Base-by-base conservation (phyloP, 2,888 invertebrate genomes). In the Mythimna impura region DNA sequence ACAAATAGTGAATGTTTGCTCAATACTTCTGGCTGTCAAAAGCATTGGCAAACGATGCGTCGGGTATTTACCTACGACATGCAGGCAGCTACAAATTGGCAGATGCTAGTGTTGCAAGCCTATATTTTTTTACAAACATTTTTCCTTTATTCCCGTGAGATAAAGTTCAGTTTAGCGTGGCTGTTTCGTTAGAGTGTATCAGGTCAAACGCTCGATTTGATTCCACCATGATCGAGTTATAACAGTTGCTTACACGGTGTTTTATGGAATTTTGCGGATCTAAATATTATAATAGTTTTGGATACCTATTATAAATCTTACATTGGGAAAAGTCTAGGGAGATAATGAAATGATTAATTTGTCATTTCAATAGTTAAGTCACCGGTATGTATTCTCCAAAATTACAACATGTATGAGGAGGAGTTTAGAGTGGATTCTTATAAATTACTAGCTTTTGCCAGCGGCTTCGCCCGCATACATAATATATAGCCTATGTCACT, bases 11-110 rank as follows among this genome's bases (percentile, higher is more conserved):
- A 87, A 86, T 93, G 90, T 94, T 93, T 94, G 92, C 90, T 85
- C 90, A 87, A 89, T 89, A 91, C 88, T 91, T 89, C 89, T 88
- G 91, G 89, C 94, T 93, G 94, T 94, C 94, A 94, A 94, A 94
- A 94, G 94, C 92, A 91, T 92, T 87, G 91, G 93, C 88, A 93
- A 93, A 94, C 93, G 92, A 90, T 91, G 85, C 89, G 84, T 87
- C 86, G 82, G 91, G 89, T 94, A 92, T 94, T 94, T 94, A 93
- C 94, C 90, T 88, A 89, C 87, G 87, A 87, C 91, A 88, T 89
- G 87, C 89, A 91, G 88, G 86, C 87, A 87, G 89, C 88, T 92
- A 92, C 92, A 92, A 93, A 92, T 92, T 92, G 91, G 89, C 90
- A 89, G 89, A 90, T 89, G 86, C 87, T 85, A 86, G 85, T 79